Percentiles rank a stretch among this genome's conserved stretches.
phyloP scores from a whole-genome alignment of 2,113 vertebrate genomes.

The Lophius piscatorius region DNA sequence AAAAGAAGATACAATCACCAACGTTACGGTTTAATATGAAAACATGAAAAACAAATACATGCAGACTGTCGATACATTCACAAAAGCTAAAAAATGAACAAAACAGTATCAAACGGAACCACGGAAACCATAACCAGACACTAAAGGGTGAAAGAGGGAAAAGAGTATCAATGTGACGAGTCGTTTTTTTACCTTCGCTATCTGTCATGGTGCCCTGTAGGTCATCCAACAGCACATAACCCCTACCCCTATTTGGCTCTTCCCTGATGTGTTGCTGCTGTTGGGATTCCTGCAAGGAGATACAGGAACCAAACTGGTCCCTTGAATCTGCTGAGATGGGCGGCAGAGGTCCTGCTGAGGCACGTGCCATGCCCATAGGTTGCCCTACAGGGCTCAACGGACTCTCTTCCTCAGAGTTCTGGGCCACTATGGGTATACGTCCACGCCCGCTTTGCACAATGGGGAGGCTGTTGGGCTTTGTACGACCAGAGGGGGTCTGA shows the following conservation, averaged over 20 bases:
- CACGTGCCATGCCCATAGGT: constrained; percentile 99
- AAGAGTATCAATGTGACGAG: constrained; percentile 8
- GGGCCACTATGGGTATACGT: constrained; percentile 94
- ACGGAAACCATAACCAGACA: constrained; percentile 41
- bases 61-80: constrained; percentile 34
- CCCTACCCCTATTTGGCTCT: constrained; percentile 89
- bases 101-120: constrained; percentile 37
- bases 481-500: constrained; percentile 89
- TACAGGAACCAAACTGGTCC: constrained; percentile 98
- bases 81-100: neutral
- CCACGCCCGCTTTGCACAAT: constrained; percentile 95
- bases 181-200: constrained; percentile 92
- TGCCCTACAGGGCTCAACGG: constrained; percentile 97
- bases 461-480: constrained; percentile 96
- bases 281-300: constrained; percentile 91
- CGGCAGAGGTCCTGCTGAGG: constrained; percentile 94
- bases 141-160: constrained; percentile 30
- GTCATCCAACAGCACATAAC: constrained; percentile 97
- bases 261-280: constrained; percentile 97
- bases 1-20: constrained; percentile 77
- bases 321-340: constrained; percentile 97
- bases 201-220: constrained; percentile 98
- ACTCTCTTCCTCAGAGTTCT: constrained; percentile 99
- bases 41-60: constrained; percentile 49
- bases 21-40: constrained; percentile 52